Evolutionary conservation across 1,140 invertebrate species (phyloP).

Genomic region (Belonocnema kinseyi): DNA sequence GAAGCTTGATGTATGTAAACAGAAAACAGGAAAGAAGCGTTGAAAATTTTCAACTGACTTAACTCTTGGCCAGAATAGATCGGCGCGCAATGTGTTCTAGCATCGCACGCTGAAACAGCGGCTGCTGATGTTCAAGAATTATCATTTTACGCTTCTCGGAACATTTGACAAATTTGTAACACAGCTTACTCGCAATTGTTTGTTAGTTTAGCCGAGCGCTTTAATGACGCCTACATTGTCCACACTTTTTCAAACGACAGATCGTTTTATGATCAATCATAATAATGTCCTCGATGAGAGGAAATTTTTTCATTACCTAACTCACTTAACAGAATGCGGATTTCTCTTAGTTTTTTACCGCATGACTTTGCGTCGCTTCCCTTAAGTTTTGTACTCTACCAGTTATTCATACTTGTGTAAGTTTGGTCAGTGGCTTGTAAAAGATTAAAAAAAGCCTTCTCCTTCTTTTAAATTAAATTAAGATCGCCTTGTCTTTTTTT

Average conservation of each 20-base stretch:
- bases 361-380: background rate
- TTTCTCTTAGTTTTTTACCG: background rate
- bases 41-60: constrained; percentile 44
- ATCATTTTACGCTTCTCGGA: constrained; percentile 37
- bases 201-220: constrained; percentile 52
- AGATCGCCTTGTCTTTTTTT: constrained; percentile 21
- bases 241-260: constrained; percentile 38
- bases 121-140: constrained; percentile 38
- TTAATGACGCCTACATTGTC: constrained; percentile 48
- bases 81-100: constrained; percentile 67
- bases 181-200: constrained; percentile 41
- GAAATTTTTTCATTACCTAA: constrained; percentile 15
- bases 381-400: background rate
- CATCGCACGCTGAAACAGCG: constrained; percentile 57
- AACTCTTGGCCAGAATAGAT: constrained; percentile 40
- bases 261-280: constrained; percentile 29
- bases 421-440: background rate
- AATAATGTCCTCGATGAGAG: background rate
- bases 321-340: background rate
- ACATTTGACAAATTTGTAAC: constrained; percentile 38
- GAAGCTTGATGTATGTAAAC: constrained; percentile 59
- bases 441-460: constrained; percentile 6
- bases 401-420: background rate
- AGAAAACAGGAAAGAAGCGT: constrained; percentile 51
- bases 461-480: background rate